Percentiles rank a stretch among this genome's conserved stretches.
These are phyloP conservation scores for Helobdella robusta DNA, from an alignment of 2,888 invertebrate species.

Conservation along the genomic window DNA sequence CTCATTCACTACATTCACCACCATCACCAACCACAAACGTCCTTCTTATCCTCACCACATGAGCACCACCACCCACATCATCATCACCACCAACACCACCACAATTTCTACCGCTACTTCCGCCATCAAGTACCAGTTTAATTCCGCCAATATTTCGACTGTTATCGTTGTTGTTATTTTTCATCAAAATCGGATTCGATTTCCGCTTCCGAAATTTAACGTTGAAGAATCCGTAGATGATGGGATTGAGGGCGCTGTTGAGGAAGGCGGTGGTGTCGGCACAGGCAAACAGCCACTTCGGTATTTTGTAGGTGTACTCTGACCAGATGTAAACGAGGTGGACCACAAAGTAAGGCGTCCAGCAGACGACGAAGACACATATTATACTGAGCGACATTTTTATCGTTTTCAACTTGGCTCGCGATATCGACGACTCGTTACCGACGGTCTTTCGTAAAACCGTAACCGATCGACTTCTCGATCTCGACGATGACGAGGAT, in stretches of 20 bases:
- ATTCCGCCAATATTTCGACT: not conserved
- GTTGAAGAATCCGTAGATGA: constrained; percentile 51
- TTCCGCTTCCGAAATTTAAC: constrained; percentile 40
- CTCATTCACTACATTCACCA: too few species aligned
- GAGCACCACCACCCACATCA: too few species aligned
- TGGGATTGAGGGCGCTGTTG: constrained; percentile 50
- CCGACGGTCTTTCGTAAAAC: constrained; percentile 36
- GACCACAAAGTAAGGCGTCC: constrained; percentile 52
- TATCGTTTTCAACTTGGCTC: constrained; percentile 51
- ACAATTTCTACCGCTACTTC: too few species aligned
- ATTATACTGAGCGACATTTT: constrained; percentile 52
- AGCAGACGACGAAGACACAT: constrained; percentile 49
- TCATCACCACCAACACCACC: too few species aligned
- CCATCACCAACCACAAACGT: too few species aligned
- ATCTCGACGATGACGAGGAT: too few species aligned
- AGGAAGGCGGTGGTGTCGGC: constrained; percentile 47
- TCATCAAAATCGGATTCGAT: constrained; percentile 19
- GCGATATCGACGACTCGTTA: constrained; percentile 45
- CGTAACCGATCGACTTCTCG: not conserved
- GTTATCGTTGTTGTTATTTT: too few species aligned
- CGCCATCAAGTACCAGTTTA: too few species aligned
- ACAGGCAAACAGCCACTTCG: constrained; percentile 45
- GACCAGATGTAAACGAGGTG: constrained; percentile 49
- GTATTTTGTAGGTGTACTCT: constrained; percentile 45
- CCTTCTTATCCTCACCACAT: too few species aligned